phyloP scores from a whole-genome alignment of 2,888 invertebrate genomes.

The Diaphora mendica region DNA sequence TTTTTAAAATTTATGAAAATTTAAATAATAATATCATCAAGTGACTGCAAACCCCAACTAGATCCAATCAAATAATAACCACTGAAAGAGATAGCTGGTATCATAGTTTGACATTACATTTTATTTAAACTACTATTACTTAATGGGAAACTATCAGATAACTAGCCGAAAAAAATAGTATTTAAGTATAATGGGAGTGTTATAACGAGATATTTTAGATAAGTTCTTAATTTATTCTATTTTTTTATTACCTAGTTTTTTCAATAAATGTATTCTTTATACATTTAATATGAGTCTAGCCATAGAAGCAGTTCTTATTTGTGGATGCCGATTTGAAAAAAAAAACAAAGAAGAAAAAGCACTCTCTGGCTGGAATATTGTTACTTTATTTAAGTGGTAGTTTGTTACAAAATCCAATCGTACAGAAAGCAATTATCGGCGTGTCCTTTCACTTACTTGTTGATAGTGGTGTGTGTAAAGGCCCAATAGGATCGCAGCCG shows the following conservation, averaged over 20 bases:
- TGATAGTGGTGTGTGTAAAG: conserved; percentile 64
- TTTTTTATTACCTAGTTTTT: too few species aligned
- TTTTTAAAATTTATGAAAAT: too few species aligned
- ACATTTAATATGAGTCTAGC: background rate
- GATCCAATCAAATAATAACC: background rate
- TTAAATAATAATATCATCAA: background rate
- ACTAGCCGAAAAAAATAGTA: too few species aligned
- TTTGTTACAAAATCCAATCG: conserved; percentile 74
- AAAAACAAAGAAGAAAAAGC: background rate
- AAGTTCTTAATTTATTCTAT: background rate
- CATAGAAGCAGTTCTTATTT: background rate
- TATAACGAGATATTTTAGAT: background rate
- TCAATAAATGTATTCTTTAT: background rate
- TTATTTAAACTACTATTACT: background rate
- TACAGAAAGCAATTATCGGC: conserved; percentile 80
- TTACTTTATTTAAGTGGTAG: conserved; percentile 55
- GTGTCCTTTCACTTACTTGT: conserved; percentile 83
- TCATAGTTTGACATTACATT: background rate
- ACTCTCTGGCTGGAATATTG: conserved; percentile 42
- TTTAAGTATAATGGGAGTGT: background rate
- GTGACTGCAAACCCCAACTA: background rate
- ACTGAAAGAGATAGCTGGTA: background rate
- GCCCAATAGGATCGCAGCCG: conserved; percentile 77
- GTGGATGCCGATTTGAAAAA: background rate
- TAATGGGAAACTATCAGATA: background rate